A percentile compares a stretch with the other conserved stretches of the same genome.
phyloP scores from a whole-genome alignment of 2,797 vertebrate genomes.

The Tapirus indicus region DNA sequence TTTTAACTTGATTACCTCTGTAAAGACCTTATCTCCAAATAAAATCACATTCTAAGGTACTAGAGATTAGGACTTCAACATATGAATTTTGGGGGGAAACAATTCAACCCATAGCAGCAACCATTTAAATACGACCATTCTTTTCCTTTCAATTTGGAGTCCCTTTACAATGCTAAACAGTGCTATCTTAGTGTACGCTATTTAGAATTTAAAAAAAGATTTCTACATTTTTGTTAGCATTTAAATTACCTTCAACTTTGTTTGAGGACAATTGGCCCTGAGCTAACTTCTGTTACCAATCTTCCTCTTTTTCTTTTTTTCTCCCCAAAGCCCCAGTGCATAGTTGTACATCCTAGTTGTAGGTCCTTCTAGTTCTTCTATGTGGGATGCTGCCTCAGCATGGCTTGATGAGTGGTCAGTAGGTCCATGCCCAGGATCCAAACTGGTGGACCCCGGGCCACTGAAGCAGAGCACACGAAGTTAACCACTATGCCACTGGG shows the following conservation, averaged over 20 bases:
- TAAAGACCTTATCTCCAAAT: background rate
- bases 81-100: background rate
- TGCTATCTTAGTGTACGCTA: background rate
- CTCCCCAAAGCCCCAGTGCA: too few species aligned
- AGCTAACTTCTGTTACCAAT: too few species aligned
- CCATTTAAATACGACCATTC: background rate
- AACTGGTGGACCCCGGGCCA: too few species aligned
- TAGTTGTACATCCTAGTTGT: too few species aligned
- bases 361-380: too few species aligned
- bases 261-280: background rate
- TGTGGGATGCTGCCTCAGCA: too few species aligned
- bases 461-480: too few species aligned
- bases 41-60: background rate
- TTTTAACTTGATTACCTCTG: background rate
- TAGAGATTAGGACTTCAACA: background rate
- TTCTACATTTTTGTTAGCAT: slow-evolving; percentile 15
- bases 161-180: background rate
- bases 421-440: too few species aligned
- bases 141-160: background rate
- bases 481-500: too few species aligned
- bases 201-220: background rate
- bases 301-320: too few species aligned
- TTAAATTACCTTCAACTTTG: background rate
- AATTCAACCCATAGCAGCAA: background rate
- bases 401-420: too few species aligned